Percentiles rank a stretch among this genome's conserved stretches.
Conservation (phyloP, 2,797 vertebrate genomes). For the Iguana delicatissima region DNA sequence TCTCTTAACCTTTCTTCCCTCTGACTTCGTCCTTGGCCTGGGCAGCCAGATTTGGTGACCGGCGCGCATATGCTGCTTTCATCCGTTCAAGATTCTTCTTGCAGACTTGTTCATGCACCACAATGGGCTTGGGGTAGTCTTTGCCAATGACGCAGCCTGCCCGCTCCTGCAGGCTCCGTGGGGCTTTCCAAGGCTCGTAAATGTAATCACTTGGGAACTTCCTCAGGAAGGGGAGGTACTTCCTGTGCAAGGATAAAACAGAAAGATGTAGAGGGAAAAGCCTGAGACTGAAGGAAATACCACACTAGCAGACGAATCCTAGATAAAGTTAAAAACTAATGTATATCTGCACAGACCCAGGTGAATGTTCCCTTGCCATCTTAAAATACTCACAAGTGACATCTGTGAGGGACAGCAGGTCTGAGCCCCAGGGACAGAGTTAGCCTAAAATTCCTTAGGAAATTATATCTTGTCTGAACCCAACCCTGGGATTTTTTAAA, state of each 20-base stretch:
- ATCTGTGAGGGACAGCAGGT: background rate
- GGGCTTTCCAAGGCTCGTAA: conserved; percentile 83
- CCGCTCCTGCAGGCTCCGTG: conserved; percentile 78
- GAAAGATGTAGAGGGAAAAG: background rate
- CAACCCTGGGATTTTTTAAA: too few relatives aligned
- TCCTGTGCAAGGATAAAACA: conserved; percentile 63
- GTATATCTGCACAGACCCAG: too few relatives aligned
- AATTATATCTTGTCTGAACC: too few relatives aligned
- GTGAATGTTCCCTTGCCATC: background rate
- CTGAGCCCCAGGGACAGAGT: background rate
- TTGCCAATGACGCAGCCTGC: conserved; percentile 83
- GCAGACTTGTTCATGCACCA: conserved; percentile 74
- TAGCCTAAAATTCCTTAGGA: too few relatives aligned
- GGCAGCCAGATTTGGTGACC: conserved; percentile 34
- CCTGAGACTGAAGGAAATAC: background rate
- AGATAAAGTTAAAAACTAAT: background rate
- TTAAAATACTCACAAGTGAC: background rate
- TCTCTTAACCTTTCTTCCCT: conserved; percentile 61
- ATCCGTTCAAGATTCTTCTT: conserved; percentile 83
- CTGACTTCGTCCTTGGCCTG: conserved; percentile 53
- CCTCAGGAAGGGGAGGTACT: conserved; percentile 82
- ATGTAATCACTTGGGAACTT: conserved; percentile 81
- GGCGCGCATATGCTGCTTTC: conserved; percentile 80
- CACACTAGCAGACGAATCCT: background rate
- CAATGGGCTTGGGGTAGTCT: conserved; percentile 82